Conservation (phyloP, 2,888 invertebrate genomes). For the Charanyca ferruginea region DNA sequence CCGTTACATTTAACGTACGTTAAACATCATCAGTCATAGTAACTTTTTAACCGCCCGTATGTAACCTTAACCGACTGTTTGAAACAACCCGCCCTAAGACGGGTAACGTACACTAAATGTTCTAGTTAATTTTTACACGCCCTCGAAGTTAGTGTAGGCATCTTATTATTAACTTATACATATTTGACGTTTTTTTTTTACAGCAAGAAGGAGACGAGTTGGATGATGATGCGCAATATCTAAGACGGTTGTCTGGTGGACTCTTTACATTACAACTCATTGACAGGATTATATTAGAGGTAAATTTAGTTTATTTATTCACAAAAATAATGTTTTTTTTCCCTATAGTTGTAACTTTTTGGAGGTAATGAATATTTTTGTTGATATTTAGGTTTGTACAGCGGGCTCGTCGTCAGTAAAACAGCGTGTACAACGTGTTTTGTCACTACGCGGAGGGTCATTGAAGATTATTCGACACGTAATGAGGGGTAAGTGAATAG, state of each 20-base stretch:
- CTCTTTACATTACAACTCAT: constrained; percentile 99
- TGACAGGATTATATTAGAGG: constrained; percentile 96
- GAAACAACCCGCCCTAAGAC: no score
- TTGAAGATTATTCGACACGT: constrained; percentile 98
- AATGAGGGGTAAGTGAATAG: constrained; percentile 95
- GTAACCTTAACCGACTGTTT: no score
- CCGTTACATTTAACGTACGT: no score
- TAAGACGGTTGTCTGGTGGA: constrained; percentile 97
- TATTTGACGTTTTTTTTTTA: constrained; percentile 33
- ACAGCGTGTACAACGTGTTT: constrained; percentile 96
- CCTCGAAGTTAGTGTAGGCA: no score
- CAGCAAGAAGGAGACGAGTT: constrained; percentile 92
- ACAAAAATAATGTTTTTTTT: not conserved
- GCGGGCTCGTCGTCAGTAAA: constrained; percentile 94
- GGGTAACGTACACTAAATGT: no score
- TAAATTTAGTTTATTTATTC: constrained; percentile 68
- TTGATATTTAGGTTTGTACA: constrained; percentile 89
- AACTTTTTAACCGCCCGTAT: no score
- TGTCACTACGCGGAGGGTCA: constrained; percentile 97
- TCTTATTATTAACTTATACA: no score
- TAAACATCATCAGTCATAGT: no score
- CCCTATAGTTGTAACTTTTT: constrained; percentile 4
- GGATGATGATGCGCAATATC: constrained; percentile 96
- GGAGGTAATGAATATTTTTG: not conserved
- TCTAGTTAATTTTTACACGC: no score